These are phyloP conservation scores for Ornithorhynchus anatinus DNA, from an alignment of 2,113 vertebrate genomes.

Conservation along the genomic window DNA sequence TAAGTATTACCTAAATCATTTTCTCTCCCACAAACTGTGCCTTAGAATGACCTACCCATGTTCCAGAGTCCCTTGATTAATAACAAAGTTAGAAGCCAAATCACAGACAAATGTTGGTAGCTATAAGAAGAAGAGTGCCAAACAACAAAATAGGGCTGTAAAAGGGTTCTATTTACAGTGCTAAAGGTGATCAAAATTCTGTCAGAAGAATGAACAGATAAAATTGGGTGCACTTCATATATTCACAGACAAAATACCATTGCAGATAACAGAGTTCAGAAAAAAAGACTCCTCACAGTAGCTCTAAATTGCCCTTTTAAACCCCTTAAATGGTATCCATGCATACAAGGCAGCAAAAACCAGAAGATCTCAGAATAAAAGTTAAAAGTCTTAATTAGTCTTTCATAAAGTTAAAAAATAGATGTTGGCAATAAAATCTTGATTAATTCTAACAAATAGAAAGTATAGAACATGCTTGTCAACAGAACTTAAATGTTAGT, in stretches of 20 bases:
- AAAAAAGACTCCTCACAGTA: slow-evolving; percentile 37
- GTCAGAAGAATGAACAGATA: not conserved
- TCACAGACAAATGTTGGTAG: slow-evolving; percentile 18
- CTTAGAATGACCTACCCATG: not conserved
- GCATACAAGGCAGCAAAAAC: slow-evolving; percentile 58
- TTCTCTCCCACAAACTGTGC: not conserved
- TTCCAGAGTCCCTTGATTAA: slow-evolving; percentile 10
- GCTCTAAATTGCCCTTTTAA: slow-evolving; percentile 49
- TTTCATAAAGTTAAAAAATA: slow-evolving; percentile 61
- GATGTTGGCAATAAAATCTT: slow-evolving; percentile 50
- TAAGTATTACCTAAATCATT: not conserved
- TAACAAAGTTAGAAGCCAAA: slow-evolving; percentile 20
- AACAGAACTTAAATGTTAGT: slow-evolving; percentile 40
- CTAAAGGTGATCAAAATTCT: not conserved
- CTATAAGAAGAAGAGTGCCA: slow-evolving; percentile 13
- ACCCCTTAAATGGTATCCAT: slow-evolving; percentile 40
- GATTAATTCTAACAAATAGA: slow-evolving; percentile 37
- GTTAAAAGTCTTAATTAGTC: slow-evolving; percentile 46
- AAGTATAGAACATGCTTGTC: slow-evolving; percentile 59
- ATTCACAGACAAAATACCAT: slow-evolving; percentile 31
- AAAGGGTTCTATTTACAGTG: slow-evolving; percentile 26
- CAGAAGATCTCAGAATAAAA: slow-evolving; percentile 48
- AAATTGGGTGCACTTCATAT: not conserved
- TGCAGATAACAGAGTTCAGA: slow-evolving; percentile 11
- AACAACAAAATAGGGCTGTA: not conserved